These are phyloP conservation scores for Holothuria scabra DNA, from an alignment of 53 echinoderm and acorn worm genomes.

Conservation along the genomic window DNA sequence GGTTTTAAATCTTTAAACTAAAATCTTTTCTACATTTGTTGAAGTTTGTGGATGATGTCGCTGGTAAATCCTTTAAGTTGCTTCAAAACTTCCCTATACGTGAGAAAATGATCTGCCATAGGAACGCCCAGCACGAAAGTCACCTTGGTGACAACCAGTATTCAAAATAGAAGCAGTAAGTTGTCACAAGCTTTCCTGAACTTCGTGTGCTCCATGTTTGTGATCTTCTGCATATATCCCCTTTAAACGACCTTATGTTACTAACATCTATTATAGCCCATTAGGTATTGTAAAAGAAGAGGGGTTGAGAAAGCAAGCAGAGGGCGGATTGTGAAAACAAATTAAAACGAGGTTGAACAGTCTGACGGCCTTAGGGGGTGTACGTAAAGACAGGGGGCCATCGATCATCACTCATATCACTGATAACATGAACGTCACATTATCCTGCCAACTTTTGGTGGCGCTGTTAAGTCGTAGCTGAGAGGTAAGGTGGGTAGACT, in stretches of 20 bases:
- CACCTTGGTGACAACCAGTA: too few species aligned
- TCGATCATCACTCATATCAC: background rate
- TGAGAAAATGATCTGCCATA: too few species aligned
- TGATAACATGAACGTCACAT: constrained; percentile 3
- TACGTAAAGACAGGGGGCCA: constrained; percentile 13
- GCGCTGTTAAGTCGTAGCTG: background rate
- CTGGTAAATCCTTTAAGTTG: too few species aligned
- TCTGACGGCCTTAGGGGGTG: constrained; percentile 5
- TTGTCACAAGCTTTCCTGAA: too few species aligned
- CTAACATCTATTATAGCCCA: constrained; percentile 5
- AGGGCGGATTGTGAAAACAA: constrained; percentile 41
- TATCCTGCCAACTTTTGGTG: background rate
- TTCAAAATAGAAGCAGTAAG: too few species aligned
- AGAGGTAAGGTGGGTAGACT: background rate
- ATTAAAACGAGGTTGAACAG: constrained; percentile 30
- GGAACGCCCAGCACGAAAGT: too few species aligned
- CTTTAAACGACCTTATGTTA: constrained; percentile 32
- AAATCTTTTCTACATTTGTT: too few species aligned
- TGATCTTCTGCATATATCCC: background rate
- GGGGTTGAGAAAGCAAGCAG: constrained; percentile 40
- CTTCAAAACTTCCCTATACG: too few species aligned
- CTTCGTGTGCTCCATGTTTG: too few species aligned
- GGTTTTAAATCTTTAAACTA: too few species aligned
- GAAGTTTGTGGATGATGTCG: too few species aligned
- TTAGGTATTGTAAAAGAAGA: constrained; percentile 11